A percentile compares a stretch with the other conserved stretches of the same genome.
phyloP scores from a whole-genome alignment of 2,888 invertebrate species.

The Ptychoptera albimana region DNA sequence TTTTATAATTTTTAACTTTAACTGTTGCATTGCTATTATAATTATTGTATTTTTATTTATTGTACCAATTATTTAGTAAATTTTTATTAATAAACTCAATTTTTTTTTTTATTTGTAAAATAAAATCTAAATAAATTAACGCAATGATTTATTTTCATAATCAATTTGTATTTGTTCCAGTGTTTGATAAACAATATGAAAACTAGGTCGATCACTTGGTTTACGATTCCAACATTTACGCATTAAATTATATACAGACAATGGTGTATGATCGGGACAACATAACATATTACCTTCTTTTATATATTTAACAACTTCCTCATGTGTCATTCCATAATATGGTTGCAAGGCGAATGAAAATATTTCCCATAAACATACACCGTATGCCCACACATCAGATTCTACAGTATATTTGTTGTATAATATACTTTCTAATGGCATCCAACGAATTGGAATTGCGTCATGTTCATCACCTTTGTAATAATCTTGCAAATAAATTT shows the following conservation, averaged over 20 bases:
- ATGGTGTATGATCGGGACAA: slow-evolving; percentile 80
- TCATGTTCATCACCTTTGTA: slow-evolving; percentile 92
- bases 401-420: slow-evolving; percentile 93
- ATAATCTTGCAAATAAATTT: slow-evolving; percentile 88
- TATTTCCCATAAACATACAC: slow-evolving; percentile 92
- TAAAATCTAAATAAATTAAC: too few species aligned
- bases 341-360: slow-evolving; percentile 93
- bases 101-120: too few species aligned
- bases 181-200: slow-evolving; percentile 64
- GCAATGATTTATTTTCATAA: slow-evolving; percentile 1
- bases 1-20: too few species aligned
- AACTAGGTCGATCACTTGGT: slow-evolving; percentile 72
- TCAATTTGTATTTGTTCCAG: slow-evolving; percentile 43
- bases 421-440: slow-evolving; percentile 91
- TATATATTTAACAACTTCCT: slow-evolving; percentile 87
- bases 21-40: too few species aligned
- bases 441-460: slow-evolving; percentile 95
- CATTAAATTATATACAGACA: slow-evolving; percentile 81
- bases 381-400: slow-evolving; percentile 96
- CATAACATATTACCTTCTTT: slow-evolving; percentile 85
- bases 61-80: too few species aligned
- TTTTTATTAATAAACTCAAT: too few species aligned
- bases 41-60: too few species aligned
- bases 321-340: slow-evolving; percentile 93
- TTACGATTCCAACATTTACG: slow-evolving; percentile 84